Percentiles rank a stretch among this genome's conserved stretches.
Conservation (phyloP, 2,113 vertebrate genomes). For the Phrynosoma platyrhinos region DNA sequence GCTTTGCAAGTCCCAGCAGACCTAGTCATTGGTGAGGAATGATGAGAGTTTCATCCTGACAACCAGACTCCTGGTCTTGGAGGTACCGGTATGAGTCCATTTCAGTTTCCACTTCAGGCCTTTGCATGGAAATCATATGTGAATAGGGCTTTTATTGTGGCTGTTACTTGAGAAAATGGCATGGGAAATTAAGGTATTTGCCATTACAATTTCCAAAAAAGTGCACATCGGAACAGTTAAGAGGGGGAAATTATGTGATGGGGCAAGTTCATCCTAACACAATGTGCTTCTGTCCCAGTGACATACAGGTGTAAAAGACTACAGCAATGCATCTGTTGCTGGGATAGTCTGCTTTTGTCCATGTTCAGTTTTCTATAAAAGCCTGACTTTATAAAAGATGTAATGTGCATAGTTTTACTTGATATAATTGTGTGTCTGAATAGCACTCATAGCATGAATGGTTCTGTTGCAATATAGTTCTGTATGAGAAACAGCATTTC, state of each 20-base stretch:
- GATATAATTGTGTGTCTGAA: background rate
- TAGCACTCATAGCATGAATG: background rate
- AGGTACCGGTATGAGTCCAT: too few relatives aligned
- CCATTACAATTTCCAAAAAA: background rate
- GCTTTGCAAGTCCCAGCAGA: too few relatives aligned
- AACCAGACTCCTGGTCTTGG: background rate
- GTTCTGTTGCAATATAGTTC: background rate
- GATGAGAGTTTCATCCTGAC: background rate
- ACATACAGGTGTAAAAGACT: background rate
- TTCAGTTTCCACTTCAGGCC: background rate
- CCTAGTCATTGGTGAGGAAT: too few relatives aligned
- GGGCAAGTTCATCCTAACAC: background rate
- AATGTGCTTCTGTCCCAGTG: background rate
- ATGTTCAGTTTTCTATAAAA: slow-evolving; percentile 3
- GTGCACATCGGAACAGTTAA: background rate
- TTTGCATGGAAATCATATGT: background rate
- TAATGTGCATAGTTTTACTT: background rate
- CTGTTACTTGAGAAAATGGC: background rate
- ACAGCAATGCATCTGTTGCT: background rate
- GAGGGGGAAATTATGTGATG: background rate
- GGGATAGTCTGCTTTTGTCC: background rate
- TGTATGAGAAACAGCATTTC: background rate
- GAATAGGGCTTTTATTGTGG: background rate
- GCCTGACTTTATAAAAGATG: background rate
- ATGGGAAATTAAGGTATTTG: background rate